Percentiles rank a stretch among this genome's conserved stretches.
These are phyloP conservation scores for Zaprionus africanus DNA, from an alignment of 1,140 invertebrate genomes.

Conservation along the genomic window DNA sequence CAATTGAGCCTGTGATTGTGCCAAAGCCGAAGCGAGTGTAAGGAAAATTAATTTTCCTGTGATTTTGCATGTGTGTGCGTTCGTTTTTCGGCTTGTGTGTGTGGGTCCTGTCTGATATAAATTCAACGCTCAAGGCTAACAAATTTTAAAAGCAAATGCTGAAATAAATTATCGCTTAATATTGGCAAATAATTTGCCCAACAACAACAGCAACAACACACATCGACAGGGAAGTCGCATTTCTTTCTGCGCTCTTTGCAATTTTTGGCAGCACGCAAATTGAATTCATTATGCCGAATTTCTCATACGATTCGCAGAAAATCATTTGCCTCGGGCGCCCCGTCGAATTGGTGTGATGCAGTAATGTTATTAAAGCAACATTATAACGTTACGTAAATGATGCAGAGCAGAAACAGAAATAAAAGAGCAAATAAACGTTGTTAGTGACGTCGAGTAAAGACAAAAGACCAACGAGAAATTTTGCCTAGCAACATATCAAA, in stretches of 20 bases:
- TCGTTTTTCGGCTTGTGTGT: constrained; percentile 10
- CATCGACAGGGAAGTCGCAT: background rate
- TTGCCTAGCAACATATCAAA: constrained; percentile 9
- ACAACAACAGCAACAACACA: background rate
- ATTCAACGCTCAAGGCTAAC: constrained; percentile 67
- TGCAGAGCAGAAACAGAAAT: constrained; percentile 47
- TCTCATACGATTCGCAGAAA: constrained; percentile 32
- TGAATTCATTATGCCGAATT: constrained; percentile 69
- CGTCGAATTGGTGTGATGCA: constrained; percentile 54
- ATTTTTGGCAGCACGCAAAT: constrained; percentile 59
- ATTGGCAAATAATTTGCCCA: constrained; percentile 73
- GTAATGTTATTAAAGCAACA: constrained; percentile 78
- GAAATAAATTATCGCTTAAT: constrained; percentile 83
- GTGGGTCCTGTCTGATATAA: constrained; percentile 49
- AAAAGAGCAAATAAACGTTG: constrained; percentile 24
- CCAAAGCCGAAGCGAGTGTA: constrained; percentile 56
- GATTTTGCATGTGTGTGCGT: constrained; percentile 64
- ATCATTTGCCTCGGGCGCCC: constrained; percentile 37
- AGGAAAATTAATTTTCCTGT: constrained; percentile 79
- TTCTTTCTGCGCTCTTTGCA: constrained; percentile 28
- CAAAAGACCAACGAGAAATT: constrained; percentile 16
- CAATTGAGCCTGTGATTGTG: constrained; percentile 67
- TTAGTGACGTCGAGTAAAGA: constrained; percentile 14
- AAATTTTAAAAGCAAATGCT: constrained; percentile 74
- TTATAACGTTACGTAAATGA: constrained; percentile 61